phyloP scores from a whole-genome alignment of 2,888 invertebrate species.

The Calliopum simillimum region DNA sequence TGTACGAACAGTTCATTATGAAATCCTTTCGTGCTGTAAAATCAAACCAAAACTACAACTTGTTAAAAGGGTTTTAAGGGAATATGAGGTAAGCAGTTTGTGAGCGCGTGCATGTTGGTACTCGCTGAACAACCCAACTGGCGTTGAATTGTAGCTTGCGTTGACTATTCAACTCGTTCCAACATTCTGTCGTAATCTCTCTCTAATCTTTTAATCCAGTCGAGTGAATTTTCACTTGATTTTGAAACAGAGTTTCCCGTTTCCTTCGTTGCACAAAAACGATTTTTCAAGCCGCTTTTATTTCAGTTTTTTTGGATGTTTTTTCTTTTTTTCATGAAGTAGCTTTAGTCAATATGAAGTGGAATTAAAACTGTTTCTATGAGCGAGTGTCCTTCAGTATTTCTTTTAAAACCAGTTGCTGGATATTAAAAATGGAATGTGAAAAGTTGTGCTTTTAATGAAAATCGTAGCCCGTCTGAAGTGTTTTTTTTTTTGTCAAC shows the following conservation, averaged over 20 bases:
- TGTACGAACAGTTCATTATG: conserved; percentile 11
- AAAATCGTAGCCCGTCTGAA: neutral
- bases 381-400: conserved; percentile 10
- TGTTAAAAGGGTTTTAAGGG: conserved; percentile 23
- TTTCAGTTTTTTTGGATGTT: neutral
- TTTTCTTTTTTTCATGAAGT: too few species aligned
- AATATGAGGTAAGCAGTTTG: neutral
- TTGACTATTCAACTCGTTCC: neutral
- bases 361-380: conserved; percentile 1
- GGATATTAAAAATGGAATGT: conserved; percentile 20
- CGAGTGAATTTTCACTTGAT: conserved; percentile 56
- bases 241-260: conserved; percentile 39
- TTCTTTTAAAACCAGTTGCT: neutral
- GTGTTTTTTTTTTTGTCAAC: too few species aligned
- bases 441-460: conserved; percentile 24
- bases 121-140: conserved; percentile 1
- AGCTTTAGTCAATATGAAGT: conserved; percentile 1
- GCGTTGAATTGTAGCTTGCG: neutral
- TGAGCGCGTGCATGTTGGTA: neutral
- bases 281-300: conserved; percentile 5
- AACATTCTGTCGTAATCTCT: conserved; percentile 48
- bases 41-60: conserved; percentile 27
- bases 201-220: conserved; percentile 56
- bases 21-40: conserved; percentile 21
- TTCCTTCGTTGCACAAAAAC: conserved; percentile 32